Base-by-base conservation (phyloP, 2,797 vertebrate species). In the Manis crassicaudata region DNA sequence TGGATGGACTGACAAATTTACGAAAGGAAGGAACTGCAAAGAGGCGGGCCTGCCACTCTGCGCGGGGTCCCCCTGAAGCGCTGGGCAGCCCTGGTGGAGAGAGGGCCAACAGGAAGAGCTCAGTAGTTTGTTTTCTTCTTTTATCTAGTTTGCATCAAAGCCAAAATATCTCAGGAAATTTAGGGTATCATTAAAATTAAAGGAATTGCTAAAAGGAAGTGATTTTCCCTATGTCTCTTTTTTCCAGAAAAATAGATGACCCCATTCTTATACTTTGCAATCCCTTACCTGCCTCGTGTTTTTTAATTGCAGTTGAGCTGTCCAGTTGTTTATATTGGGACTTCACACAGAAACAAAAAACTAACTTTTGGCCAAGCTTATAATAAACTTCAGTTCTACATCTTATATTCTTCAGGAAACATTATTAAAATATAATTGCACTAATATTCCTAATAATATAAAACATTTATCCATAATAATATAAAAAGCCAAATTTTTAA, bases 21-120 rank as follows among this genome's bases (percentile, higher is more conserved):
- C 94, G 97, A 97, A 98, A 5, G 80, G 94, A 43, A 91, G 89
- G 88, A 97, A 96, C 97, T 97, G 84, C 90, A 67, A 23, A 68
- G 89, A 75, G 97, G 96, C 93, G 97, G 88, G 94, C 76, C 97
- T 76, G 84, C 95, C 95, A 0, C 96, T 97, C 92, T 81, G 84
- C 86, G 86, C 7, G 2, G 0, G 0, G 90, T 97, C 96, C 90
- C 96, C 96, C 97, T 80, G 96, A 77, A 91, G 95, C 62, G 95
- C 37, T 17, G 58, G 43, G 81, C 46, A 35, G 58, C 81, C 90
- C 92, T 86, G 60, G 46, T 10, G 81, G 58, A 12, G 23, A 60
- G 72, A 7, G 35, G 72, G 40, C 52, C 43, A 2, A 5, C 52
- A 10, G 56, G n/a, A 25, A 40, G 77, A 68, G 54, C n/a, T 3